These are phyloP conservation scores for Amazona guildingii DNA, from an alignment of 2,113 vertebrate species.

Conservation along the genomic window DNA sequence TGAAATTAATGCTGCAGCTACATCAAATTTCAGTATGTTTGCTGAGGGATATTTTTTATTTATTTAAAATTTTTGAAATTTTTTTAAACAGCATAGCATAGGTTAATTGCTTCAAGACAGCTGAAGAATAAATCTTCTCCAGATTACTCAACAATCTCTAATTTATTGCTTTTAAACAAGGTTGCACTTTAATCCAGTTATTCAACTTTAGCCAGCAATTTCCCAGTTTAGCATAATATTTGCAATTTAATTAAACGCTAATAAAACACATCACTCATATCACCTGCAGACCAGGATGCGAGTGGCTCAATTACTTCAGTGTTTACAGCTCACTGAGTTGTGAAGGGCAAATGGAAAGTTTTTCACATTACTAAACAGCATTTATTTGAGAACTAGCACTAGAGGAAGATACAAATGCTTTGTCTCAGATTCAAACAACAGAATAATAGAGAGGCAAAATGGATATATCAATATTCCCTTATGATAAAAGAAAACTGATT, in stretches of 20 bases:
- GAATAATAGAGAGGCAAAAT: not conserved
- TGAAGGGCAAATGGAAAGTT: slow-evolving; percentile 43
- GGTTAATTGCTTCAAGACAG: not conserved
- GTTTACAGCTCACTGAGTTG: slow-evolving; percentile 50
- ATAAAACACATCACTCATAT: slow-evolving; percentile 42
- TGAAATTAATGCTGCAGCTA: slow-evolving; percentile 11
- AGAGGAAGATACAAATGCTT: not conserved
- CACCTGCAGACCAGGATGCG: slow-evolving; percentile 15
- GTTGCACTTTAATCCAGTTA: not conserved
- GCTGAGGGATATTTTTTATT: not conserved
- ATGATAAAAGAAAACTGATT: not conserved
- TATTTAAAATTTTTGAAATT: not conserved
- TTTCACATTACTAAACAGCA: not conserved
- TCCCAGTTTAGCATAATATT: slow-evolving; percentile 41
- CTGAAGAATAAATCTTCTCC: not conserved
- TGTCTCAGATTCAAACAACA: not conserved
- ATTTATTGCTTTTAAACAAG: slow-evolving; percentile 16
- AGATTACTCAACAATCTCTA: not conserved
- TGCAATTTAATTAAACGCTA: slow-evolving; percentile 58
- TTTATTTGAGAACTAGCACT: not conserved
- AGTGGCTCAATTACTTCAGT: slow-evolving; percentile 47
- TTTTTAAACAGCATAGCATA: not conserved
- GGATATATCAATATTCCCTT: not conserved
- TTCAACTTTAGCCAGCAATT: slow-evolving; percentile 33
- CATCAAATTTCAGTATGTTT: not conserved